Base-by-base conservation (phyloP, 2,888 invertebrate species). In the Melieria picta region DNA sequence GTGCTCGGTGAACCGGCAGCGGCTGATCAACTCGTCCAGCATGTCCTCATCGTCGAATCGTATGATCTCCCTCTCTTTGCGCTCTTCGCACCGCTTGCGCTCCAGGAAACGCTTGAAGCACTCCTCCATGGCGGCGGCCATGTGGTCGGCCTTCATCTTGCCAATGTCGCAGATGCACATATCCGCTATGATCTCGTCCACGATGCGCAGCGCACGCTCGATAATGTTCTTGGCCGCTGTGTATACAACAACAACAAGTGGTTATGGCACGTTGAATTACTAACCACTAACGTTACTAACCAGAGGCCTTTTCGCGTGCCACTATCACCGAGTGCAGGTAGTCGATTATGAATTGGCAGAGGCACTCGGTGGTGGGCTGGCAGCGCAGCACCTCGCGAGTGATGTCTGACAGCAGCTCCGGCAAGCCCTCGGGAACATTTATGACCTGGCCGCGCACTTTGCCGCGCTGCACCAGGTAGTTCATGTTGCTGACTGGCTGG, bases 311-410 rank as follows among this genome's bases (percentile, higher is more conserved):
- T 55, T 93, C 92, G 46, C 93, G 88, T 0, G 91, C 90, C 11
- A 91, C 88, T 72, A 93, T 84, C 78, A 93, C 82, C 0, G 90
- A 89, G 75, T 91, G 90, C 50, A 92, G 85, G 82, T 93, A 94
- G 80, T 92, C 90, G 0, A 92, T 90, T 72, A 93, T 90, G 80
- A 92, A 94, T 66, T 88, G 86, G 83, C 90, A 91, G 4, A 92
- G 85, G 72, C 92, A 87, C 50, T 84, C 80, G 5, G 80, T 78
- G 45, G 80, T 78, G 0, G 94, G 93, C 79, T 93, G 91, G 11
- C 88, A 88, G 75, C 93, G 88, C n/a, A 94, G 82, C 3, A 93
- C 93, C 87, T 93, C 93, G 74, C 93, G 89, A 0, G 92, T 90
- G 75, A 94, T 92, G 82, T 94, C 93, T 61, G 89, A 88, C 88